Base-by-base conservation (phyloP, 2,113 vertebrate species). In the Buteo buteo region DNA sequence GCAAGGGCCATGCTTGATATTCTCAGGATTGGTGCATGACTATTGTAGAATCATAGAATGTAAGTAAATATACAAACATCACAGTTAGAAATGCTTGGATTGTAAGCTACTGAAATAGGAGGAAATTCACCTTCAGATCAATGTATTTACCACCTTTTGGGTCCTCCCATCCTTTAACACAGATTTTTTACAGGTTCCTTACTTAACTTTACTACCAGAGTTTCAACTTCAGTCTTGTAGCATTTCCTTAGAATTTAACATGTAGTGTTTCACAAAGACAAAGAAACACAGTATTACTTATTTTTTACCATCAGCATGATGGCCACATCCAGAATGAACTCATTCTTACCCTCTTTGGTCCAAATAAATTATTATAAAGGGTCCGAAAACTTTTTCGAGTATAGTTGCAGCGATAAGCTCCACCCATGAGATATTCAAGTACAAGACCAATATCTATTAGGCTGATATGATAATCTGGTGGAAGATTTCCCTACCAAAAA, bases 391-490 rank as follows among this genome's bases (percentile, higher is more conserved):
- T 98, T 97, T 99, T 99, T 78, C 99, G 98, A 11, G 99, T 99
- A 70, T 99, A 99, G 84, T 99, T 98, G 98, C 99, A 99, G 87
- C 99, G 98, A 97, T 99, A 99, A 66, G 99, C 99, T 71, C 99
- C 99, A 5, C 99, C 99, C 99, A 99, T 99, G 80, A 99, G 99
- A 93, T 99, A 99, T 90, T 99, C 99, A 86, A 99, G 97, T 65
- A 99, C 99, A 73, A 99, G 98, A 42, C 99, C 99, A 62, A 99
- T 99, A 96, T 99, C 99, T 91, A 99, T 99, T 90, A 99, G 97
- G 95, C 99, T 99, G 98, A 99, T 99, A 95, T 99, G 99, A 97
- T 99, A 99, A 96, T 99, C 99, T 20, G 99, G 99, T 25, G 99
- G 99, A 81, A 99, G 99, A 93, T 99, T 99, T 88, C 99, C 99